phyloP scores from a whole-genome alignment of 2,888 invertebrate genomes.

The Pegoplata infirma region DNA sequence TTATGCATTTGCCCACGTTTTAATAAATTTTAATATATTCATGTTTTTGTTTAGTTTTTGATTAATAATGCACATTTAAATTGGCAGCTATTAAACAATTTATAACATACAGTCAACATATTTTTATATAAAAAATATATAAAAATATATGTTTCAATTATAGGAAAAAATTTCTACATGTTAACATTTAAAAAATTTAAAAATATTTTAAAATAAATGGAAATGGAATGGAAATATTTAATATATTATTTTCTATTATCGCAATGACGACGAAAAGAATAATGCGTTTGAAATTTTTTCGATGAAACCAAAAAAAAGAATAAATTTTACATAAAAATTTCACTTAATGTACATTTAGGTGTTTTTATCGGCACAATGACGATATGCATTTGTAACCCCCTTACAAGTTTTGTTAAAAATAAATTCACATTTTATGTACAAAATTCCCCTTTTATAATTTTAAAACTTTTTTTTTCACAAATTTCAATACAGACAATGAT shows the following conservation, averaged over 20 bases:
- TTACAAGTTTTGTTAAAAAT: too few relatives aligned
- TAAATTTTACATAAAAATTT: too few relatives aligned
- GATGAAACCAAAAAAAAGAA: too few relatives aligned
- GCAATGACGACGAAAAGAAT: too few relatives aligned
- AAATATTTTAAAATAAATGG: background rate
- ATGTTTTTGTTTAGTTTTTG: background rate
- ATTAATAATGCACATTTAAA: slow-evolving; percentile 17
- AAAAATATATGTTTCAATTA: background rate
- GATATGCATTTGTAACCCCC: too few relatives aligned
- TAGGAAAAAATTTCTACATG: background rate
- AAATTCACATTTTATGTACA: too few relatives aligned
- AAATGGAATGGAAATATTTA: background rate
- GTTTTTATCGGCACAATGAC: too few relatives aligned
- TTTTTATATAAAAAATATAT: background rate
- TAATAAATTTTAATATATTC: background rate
- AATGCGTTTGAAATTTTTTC: too few relatives aligned
- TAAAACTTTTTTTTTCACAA: too few relatives aligned
- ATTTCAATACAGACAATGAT: background rate
- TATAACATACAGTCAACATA: background rate
- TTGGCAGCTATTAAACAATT: background rate
- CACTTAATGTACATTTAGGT: too few relatives aligned
- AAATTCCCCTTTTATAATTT: background rate
- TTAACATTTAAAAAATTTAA: background rate
- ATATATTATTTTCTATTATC: too few relatives aligned
- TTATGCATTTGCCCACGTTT: background rate